Percentiles rank a stretch among this genome's conserved stretches.
phyloP scores from a whole-genome alignment of 2,113 vertebrate genomes.

The Centropristis striata region DNA sequence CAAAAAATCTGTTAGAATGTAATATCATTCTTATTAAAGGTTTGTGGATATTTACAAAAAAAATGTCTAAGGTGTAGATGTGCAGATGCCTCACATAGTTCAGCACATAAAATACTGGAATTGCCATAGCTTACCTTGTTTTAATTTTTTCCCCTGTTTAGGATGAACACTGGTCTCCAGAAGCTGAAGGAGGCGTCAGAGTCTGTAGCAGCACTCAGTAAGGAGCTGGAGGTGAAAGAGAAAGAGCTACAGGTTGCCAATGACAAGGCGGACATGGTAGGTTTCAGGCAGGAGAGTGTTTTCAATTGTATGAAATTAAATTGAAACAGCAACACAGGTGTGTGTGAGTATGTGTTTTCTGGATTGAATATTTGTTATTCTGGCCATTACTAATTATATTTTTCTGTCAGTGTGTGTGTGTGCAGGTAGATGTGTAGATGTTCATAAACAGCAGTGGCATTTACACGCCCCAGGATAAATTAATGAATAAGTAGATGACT shows the following conservation, averaged over 20 bases:
- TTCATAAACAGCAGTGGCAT: background rate
- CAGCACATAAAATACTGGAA: background rate
- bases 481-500: background rate
- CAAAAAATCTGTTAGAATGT: background rate
- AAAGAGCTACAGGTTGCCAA: slow-evolving; percentile 94
- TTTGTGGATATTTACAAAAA: slow-evolving; percentile 7
- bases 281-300: background rate
- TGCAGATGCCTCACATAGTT: background rate
- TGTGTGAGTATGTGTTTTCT: background rate
- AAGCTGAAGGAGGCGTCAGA: slow-evolving; percentile 96
- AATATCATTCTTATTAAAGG: background rate
- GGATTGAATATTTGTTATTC: background rate
- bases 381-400: background rate
- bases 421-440: background rate
- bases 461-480: background rate
- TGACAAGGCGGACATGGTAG: slow-evolving; percentile 94
- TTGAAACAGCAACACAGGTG: too few species aligned
- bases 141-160: slow-evolving; percentile 59
- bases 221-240: slow-evolving; percentile 94
- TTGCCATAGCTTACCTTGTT: background rate
- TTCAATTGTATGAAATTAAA: too few species aligned
- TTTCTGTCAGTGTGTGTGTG: background rate
- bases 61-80: background rate
- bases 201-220: slow-evolving; percentile 92
- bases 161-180: slow-evolving; percentile 95